Evolutionary conservation across 2,888 invertebrate species (phyloP), one percentile per base, ranked within the genome.

Genomic region (Eupithecia tripunctaria): DNA sequence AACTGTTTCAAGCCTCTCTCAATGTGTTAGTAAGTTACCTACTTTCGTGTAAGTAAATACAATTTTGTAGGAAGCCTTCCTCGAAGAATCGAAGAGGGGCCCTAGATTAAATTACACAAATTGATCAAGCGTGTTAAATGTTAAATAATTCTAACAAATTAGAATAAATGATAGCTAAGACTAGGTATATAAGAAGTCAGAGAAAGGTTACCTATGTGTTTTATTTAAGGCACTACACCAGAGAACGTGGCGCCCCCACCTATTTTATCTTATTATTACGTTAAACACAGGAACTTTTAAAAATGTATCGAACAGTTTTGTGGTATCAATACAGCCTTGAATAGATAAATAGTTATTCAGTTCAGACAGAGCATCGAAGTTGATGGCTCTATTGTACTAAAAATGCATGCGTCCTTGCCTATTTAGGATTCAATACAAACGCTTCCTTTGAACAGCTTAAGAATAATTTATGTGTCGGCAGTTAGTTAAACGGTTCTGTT

Each of bases 301-400:
- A n/a, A n/a, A n/a, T n/a, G n/a, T n/a, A n/a, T n/a, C n/a, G n/a
- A n/a, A n/a, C n/a, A n/a, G n/a, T n/a, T n/a, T n/a, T n/a, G n/a
- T n/a, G n/a, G n/a, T n/a, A n/a, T n/a, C 18, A 51, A 56, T 56
- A 56, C 56, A 25, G 14, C 56, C 56, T 25, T 25, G 21, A 25
- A 25, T 14, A 25, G 25, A 25, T 25, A 14, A 25, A 56, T 25
- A 56, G 56, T 1, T 25, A 56, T 56, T 56, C 60, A 41, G 18
- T 68, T 68, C 27, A 70, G 43, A 62, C 68, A 38, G 62, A 36
- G 32, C 29, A 51, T 70, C 27, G 4, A 66, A 43, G 21, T 63
- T 71, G 72, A 74, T 74, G 70, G 70, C 51, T 65, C 72, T 71
- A 79, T 79, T 78, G 79, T 78, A 75, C 71, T 66, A 4, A 38